Base-by-base conservation (phyloP, 2,888 invertebrate genomes). In the Spodoptera exigua region DNA sequence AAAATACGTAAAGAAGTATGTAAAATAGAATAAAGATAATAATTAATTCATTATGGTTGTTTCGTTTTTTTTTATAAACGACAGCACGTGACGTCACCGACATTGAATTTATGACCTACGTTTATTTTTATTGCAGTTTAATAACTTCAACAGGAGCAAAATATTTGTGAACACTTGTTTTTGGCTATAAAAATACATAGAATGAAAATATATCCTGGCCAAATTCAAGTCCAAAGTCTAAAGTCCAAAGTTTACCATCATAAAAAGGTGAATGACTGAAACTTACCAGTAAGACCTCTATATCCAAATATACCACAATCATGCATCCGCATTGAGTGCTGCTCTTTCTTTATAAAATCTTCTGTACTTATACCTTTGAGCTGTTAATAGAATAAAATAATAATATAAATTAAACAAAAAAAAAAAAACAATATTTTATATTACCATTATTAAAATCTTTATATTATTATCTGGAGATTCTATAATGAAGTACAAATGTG, bases 251-350 rank as follows among this genome's bases (percentile, higher is more conserved):
- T n/a, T n/a, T n/a, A n/a, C 54, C 44, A 32, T 39, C 48, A 12
- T 3, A 2, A 34, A 37, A 37, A 18, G 7, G 2, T 17, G n/a
- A 16, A 37, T 14, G 43, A 16, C 57, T 37, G 40, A 9, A 11
- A 76, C 88, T 81, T 85, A 96, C 96, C 96, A 72, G 96, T 96
- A n/a, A 97, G 89, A 27, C 97, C 97, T 75, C 97, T 95, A 82
- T 97, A 97, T 43, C 97, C 97, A 77, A 96, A 95, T 18, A 96
- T 96, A 36, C 97, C 96, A 47, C 97, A 96, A 83, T 97, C 97
- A 79, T 96, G 96, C 86, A 96, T 95, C 40, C 96, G 95, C 86
- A 95, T 96, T 49, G 96, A 95, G 85, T 96, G 95, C 71, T 97
- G 96, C 74, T 97, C 96, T 61, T 97, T 95, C 80, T 95, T 95